Conservation (phyloP, 2,797 vertebrate species). For the Darevskia nairensis region DNA sequence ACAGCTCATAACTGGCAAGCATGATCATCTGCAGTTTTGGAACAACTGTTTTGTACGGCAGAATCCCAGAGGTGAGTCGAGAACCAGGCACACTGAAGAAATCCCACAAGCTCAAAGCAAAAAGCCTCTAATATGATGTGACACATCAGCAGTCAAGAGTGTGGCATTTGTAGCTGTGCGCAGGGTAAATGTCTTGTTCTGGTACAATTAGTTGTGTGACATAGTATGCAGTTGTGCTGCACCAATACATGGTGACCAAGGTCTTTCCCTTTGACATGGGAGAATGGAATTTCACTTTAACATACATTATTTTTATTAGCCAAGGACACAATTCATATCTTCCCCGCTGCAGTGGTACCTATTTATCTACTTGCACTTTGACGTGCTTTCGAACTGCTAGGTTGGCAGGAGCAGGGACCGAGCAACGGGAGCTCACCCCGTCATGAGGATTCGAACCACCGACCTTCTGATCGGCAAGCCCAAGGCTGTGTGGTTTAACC, state of each 20-base stretch:
- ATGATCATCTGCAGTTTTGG: neutral
- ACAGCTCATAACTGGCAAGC: neutral
- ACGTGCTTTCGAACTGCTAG: too few species aligned
- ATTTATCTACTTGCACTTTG: too few species aligned
- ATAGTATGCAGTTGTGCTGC: neutral
- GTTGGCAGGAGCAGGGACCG: too few species aligned
- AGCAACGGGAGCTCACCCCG: too few species aligned
- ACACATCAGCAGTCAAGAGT: neutral
- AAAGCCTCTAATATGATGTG: neutral
- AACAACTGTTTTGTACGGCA: neutral
- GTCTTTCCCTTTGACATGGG: neutral
- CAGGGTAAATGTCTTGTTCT: neutral
- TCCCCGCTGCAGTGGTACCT: too few species aligned
- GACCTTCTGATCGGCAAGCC: too few species aligned
- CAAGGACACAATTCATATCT: neutral
- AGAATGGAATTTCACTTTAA: neutral
- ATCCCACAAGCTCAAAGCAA: neutral
- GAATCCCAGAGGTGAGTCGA: neutral
- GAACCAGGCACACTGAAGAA: neutral
- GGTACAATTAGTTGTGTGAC: neutral
- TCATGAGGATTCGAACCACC: too few species aligned
- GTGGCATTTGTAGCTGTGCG: neutral
- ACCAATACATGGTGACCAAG: neutral
- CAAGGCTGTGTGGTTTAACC: too few species aligned
- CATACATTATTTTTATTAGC: neutral